A percentile compares a stretch with the other conserved stretches of the same genome.
Conservation (phyloP, 2,113 vertebrate genomes). For the Pseudorasbora parva region DNA sequence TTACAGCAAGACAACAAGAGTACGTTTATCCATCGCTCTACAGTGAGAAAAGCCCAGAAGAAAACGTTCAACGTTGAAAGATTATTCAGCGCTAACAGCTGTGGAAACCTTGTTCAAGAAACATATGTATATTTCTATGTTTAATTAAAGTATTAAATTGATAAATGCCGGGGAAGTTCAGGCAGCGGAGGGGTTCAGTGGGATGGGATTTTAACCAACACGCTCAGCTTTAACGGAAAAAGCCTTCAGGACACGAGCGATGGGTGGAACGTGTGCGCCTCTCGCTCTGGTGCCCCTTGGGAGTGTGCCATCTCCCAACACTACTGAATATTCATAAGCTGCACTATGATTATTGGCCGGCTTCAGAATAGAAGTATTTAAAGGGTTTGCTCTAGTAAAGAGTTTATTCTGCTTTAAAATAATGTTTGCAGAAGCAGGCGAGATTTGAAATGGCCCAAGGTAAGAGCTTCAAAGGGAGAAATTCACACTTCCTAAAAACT, state of each 20-base stretch:
- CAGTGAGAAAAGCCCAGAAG: background rate
- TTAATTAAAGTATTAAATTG: conserved; percentile 52
- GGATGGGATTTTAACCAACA: conserved; percentile 48
- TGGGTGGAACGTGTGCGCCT: background rate
- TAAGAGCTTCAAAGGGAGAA: conserved; percentile 39
- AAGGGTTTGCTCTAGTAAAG: conserved; percentile 18
- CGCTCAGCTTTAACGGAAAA: conserved; percentile 37
- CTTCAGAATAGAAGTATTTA: conserved; percentile 16
- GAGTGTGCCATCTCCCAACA: background rate
- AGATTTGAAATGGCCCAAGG: conserved; percentile 26
- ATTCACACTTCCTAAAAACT: background rate
- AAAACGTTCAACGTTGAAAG: background rate
- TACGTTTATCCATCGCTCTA: background rate
- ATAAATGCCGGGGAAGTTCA: conserved; percentile 39
- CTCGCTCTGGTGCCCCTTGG: background rate
- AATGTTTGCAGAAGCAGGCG: conserved; percentile 36
- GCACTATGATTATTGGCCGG: conserved; percentile 26
- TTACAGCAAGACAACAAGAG: background rate
- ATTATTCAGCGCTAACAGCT: conserved; percentile 23
- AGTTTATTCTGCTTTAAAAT: conserved; percentile 24
- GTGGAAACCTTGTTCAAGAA: conserved; percentile 22
- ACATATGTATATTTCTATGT: conserved; percentile 47
- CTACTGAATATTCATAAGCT: conserved; percentile 40
- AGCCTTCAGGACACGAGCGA: conserved; percentile 21
- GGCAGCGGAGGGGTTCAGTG: background rate